Base-by-base conservation (phyloP, 2,113 vertebrate species). In the Anarhynchus alexandrinus region DNA sequence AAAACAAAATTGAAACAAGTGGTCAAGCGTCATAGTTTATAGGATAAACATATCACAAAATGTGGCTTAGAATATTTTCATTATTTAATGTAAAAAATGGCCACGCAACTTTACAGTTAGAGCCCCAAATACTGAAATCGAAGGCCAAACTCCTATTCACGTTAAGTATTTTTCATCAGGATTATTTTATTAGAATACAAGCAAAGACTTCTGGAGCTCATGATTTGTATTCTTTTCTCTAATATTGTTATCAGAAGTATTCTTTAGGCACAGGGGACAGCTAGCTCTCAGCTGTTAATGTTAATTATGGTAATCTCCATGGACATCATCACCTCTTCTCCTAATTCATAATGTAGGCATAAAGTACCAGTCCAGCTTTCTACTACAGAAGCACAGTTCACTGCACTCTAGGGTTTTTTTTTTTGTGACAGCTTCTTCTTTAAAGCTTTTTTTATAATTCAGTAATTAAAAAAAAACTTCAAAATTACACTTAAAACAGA, bases 181-280 rank as follows among this genome's bases (percentile, higher is more conserved):
- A 76, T 49, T 82, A 88, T 76, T 94, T 79, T 84, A 93, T n/a
- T 87, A 92, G 70, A 96, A 72, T 42, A 95, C 42, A 96, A 76
- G 36, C 13, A 7, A 94, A 67, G 23, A 84, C 27, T 95, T 96
- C 51, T 29, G 38, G 62, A 95, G 70, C 42, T 96, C 82, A 94
- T 97, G 95, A 97, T 92, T 97, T 95, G 59, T 73, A 67, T 57
- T 88, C 43, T 94, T 77, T 85, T 93, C 86, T 91, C 38, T 94
- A 81, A 83, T 65, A 58, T 81, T 92, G 40, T 42, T 90, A 81
- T 16, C 92, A 81, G 43, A 66, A 94, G 58, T 54, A 61, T n/a
- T 64, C 76, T 93, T 71, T 42, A 86, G 58, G 57, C 87, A 86
- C 43, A 66, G 4, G 62, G 38, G 65, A 87, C 36, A 79, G 67